Base-by-base conservation (phyloP, 2,888 invertebrate species). In the Thelaira solivaga region DNA sequence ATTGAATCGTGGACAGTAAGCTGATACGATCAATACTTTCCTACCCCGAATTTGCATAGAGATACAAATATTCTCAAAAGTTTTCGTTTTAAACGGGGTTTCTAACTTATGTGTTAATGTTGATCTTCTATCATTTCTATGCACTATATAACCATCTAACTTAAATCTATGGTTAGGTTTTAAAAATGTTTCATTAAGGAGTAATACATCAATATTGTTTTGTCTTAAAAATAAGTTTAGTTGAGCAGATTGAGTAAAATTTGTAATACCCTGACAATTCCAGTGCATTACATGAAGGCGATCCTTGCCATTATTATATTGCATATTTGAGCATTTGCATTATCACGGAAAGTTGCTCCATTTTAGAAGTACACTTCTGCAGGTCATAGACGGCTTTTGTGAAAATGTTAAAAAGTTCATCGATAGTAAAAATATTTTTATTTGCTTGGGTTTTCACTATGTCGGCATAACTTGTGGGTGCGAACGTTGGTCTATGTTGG, bases 321-420 rank as follows among this genome's bases (percentile, higher is more conserved):
- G 61, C 43, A 45, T 61, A 22, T 31, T 61, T 61, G 45, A 61
- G 31, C 13, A 61, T 20, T 20, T 43, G 22, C 45, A 61, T 61
- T 31, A 61, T 31, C 10, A 45, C 61, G n/a, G 26, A 31, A 7
- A 61, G 45, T 13, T 61, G 31, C 1, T 59, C 39, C 29, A 18
- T 20, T 10, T 61, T 61, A 13, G 45, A 29, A 2, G 61, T 29
- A 18, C 61, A 61, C 7, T 45, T 61, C 18, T 45, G 43, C 1
- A 61, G 31, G 10, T 61, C 22, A 1, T 7, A 29, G 2, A 31
- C 31, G 13, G 31, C 61, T 41, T 10, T 31, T 0, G 61, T 24
- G 24, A 61, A 61, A 18, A 61, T 61, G 4, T 61, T 10, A 10
- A 61, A 61, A 10, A 61, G 45, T 7, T 61, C 29, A 20, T 61